Percentiles rank a stretch among this genome's conserved stretches.
phyloP scores from a whole-genome alignment of 1,140 invertebrate species.

The Drosophila carrolli region DNA sequence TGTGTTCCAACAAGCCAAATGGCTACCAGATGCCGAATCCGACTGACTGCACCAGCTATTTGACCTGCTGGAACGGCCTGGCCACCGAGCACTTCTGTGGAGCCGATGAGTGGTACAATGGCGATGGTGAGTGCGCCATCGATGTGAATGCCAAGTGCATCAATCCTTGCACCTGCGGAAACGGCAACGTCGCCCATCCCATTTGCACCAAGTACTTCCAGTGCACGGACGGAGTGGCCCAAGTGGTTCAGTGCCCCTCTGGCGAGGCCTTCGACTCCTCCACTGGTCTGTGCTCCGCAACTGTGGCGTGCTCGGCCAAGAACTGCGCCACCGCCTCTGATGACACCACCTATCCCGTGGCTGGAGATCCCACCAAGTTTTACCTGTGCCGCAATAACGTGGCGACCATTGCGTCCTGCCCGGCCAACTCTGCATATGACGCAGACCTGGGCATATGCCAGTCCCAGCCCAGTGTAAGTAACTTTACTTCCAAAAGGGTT shows the following conservation, averaged over 20 bases:
- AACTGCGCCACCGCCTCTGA: constrained; percentile 24
- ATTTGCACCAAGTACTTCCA: constrained; percentile 71
- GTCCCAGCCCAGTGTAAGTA: constrained; percentile 63
- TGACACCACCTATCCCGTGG: constrained; percentile 27
- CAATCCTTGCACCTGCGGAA: constrained; percentile 61
- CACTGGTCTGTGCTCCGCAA: constrained; percentile 27
- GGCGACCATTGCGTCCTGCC: constrained; percentile 41
- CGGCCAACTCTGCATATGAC: constrained; percentile 4
- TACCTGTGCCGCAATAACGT: constrained; percentile 38
- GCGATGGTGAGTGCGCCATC: constrained; percentile 29
- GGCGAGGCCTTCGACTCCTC: constrained; percentile 45
- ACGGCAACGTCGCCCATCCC: constrained; percentile 61
- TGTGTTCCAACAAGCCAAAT: constrained; percentile 59
- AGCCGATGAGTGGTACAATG: constrained; percentile 55
- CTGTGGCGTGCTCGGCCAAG: constrained; percentile 27
- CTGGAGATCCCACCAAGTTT: constrained; percentile 37
- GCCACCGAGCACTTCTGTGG: constrained; percentile 33
- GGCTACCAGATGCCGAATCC: constrained; percentile 50
- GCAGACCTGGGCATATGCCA: constrained; percentile 23
- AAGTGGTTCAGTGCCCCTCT: constrained; percentile 49
- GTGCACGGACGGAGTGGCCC: constrained; percentile 55
- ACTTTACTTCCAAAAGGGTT: not conserved
- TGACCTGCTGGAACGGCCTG: constrained; percentile 56
- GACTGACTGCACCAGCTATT: constrained; percentile 54
- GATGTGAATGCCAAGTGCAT: constrained; percentile 65